Evolutionary conservation across 2,113 vertebrate genomes (phyloP).

Genomic region (Gopherus flavomarginatus): DNA sequence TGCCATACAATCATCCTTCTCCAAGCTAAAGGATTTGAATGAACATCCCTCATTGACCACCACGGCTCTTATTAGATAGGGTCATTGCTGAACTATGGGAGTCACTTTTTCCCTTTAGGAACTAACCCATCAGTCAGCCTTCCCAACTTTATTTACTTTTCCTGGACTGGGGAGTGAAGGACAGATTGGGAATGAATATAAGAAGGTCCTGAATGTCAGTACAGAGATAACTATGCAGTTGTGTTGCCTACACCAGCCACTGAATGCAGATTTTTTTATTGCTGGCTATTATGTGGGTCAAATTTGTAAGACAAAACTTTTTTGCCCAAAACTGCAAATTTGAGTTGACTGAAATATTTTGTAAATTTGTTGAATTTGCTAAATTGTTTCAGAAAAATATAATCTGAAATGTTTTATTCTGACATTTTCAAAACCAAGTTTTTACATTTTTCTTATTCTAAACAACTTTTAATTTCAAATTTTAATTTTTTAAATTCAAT

Average conservation of each 20-base stretch:
- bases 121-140: fast-evolving
- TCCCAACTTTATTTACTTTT: fast-evolving
- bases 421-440: neutral
- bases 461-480: neutral
- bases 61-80: fast-evolving
- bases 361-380: neutral
- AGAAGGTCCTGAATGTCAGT: fast-evolving
- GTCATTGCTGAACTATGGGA: fast-evolving
- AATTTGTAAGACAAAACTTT: neutral
- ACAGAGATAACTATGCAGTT: no score
- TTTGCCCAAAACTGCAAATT: neutral
- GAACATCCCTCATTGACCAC: neutral
- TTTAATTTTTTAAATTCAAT: neutral
- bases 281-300: neutral
- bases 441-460: neutral
- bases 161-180: fast-evolving
- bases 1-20: fast-evolving
- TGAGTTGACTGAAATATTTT: neutral
- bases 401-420: neutral
- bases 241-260: fast-evolving
- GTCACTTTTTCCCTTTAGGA: fast-evolving
- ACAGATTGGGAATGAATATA: fast-evolving
- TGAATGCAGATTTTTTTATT: neutral
- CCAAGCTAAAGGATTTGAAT: fast-evolving
- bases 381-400: neutral